Conservation (phyloP, 2,888 invertebrate species). For the Globia sparganii region DNA sequence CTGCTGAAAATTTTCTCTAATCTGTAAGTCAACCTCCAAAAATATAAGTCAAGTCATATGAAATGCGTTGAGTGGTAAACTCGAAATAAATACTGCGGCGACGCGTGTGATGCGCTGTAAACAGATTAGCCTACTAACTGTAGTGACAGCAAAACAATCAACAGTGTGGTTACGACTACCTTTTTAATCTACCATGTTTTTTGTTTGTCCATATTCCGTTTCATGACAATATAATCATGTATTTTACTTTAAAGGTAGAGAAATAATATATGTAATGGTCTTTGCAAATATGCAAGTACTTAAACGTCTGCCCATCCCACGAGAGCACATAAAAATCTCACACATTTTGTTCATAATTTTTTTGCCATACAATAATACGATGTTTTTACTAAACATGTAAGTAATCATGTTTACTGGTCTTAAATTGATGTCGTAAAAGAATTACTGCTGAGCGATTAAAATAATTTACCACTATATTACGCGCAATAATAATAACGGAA, state of each 20-base stretch:
- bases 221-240: background rate
- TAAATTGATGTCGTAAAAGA: slow-evolving; percentile 42
- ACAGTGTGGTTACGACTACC: background rate
- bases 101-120: slow-evolving; percentile 77
- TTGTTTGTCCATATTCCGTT: no score
- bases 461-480: slow-evolving; percentile 51
- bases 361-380: background rate
- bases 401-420: slow-evolving; percentile 14
- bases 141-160: slow-evolving; percentile 70
- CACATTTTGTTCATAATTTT: background rate
- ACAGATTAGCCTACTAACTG: slow-evolving; percentile 83
- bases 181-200: background rate
- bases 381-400: background rate
- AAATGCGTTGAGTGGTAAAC: slow-evolving; percentile 54
- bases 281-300: background rate
- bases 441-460: slow-evolving; percentile 53
- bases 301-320: no score
- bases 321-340: no score
- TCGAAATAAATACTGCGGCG: slow-evolving; percentile 72
- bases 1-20: background rate
- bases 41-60: slow-evolving; percentile 12
- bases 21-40: slow-evolving; percentile 12
- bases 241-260: background rate
- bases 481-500: slow-evolving; percentile 31
- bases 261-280: background rate